These are phyloP conservation scores for Peucedramus taeniatus DNA, from an alignment of 2,113 vertebrate genomes.

Conservation along the genomic window DNA sequence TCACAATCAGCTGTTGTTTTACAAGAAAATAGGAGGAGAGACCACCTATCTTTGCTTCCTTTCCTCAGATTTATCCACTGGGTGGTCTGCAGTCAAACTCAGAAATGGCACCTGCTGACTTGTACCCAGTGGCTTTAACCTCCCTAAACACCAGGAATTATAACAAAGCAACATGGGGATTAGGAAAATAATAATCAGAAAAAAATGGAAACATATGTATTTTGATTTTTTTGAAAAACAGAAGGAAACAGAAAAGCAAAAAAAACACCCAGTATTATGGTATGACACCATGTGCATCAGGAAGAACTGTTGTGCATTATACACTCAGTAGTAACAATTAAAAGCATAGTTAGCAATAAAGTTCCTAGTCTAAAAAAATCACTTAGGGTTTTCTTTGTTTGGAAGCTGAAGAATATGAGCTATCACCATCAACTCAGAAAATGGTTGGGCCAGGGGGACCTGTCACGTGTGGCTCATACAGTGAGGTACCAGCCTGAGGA, in stretches of 20 bases:
- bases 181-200: not conserved
- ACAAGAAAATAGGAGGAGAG: not conserved
- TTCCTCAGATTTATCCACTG: not conserved
- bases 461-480: not conserved
- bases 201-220: not conserved
- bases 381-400: not conserved
- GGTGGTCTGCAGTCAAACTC: not conserved
- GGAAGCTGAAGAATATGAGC: not conserved
- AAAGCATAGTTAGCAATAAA: not conserved
- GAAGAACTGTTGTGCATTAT: not conserved
- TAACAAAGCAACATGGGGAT: not conserved
- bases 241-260: conserved; percentile 1
- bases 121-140: not conserved
- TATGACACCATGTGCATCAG: not conserved
- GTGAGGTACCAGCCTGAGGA: not conserved
- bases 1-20: not conserved
- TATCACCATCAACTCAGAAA: not conserved
- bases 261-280: not conserved
- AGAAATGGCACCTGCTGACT: not conserved
- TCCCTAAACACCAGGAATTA: not conserved
- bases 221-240: not conserved
- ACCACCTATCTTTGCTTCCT: not conserved
- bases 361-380: not conserved
- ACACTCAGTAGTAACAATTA: not conserved
- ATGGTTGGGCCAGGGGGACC: not conserved